Percentiles rank a stretch among this genome's conserved stretches.
phyloP scores from a whole-genome alignment of 2,888 invertebrate genomes.

The Meteorus colon region DNA sequence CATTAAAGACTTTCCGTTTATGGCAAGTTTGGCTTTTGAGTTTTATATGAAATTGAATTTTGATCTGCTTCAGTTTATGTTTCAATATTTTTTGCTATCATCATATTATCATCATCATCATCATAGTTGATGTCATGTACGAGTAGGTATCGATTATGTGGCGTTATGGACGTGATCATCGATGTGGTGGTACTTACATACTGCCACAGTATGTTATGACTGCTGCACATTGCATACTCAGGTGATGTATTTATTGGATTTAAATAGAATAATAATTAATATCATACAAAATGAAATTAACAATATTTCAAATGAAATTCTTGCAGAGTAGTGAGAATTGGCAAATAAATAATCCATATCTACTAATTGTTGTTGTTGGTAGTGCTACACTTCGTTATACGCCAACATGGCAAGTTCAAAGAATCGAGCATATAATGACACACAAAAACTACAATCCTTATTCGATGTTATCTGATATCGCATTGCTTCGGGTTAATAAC shows the following conservation, averaged over 20 bases:
- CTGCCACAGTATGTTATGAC: constrained; percentile 63
- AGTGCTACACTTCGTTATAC: constrained; percentile 57
- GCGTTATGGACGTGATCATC: constrained; percentile 54
- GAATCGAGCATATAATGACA: constrained; percentile 59
- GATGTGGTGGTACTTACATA: constrained; percentile 66
- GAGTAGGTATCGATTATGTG: constrained; percentile 59
- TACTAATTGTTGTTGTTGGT: constrained; percentile 60
- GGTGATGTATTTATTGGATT: constrained; percentile 51
- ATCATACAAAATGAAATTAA: background rate
- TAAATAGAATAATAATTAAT: background rate
- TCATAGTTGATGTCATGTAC: background rate
- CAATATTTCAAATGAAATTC: background rate
- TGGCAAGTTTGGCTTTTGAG: constrained; percentile 50
- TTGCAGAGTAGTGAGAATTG: constrained; percentile 43
- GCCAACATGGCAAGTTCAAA: constrained; percentile 60
- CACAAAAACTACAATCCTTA: constrained; percentile 57
- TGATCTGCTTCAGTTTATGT: background rate
- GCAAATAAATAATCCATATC: constrained; percentile 56
- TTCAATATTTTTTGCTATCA: constrained; percentile 26
- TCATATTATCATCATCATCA: background rate
- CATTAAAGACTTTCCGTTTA: constrained; percentile 60
- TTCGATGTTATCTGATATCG: constrained; percentile 64
- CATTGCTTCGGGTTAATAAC: constrained; percentile 60
- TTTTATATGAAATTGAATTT: constrained; percentile 8
- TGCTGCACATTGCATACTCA: constrained; percentile 67